Evolutionary conservation across 2,888 invertebrate genomes (phyloP).

Genomic region (Cyrtodaria siliqua): DNA sequence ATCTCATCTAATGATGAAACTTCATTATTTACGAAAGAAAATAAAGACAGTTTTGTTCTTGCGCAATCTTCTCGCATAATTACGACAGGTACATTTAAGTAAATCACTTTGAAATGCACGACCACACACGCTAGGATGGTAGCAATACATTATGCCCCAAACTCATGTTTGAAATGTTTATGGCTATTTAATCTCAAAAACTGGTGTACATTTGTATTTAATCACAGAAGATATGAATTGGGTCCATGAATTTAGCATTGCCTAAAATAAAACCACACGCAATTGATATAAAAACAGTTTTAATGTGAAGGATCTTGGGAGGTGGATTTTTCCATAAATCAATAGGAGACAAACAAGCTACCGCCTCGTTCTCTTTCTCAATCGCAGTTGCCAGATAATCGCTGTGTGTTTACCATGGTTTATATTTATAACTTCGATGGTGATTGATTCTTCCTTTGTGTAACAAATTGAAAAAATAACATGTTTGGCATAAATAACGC

Average conservation of each 20-base stretch:
- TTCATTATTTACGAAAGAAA: too few relatives aligned
- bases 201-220: conserved; percentile 42
- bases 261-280: conserved; percentile 24
- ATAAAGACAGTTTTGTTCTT: too few relatives aligned
- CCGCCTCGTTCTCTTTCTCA: conserved; percentile 8
- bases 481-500: too few relatives aligned
- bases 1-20: too few relatives aligned
- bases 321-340: conserved; percentile 3
- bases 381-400: neutral
- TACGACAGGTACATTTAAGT: neutral
- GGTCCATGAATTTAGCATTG: conserved; percentile 21
- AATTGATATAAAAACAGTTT: conserved; percentile 6
- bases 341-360: neutral
- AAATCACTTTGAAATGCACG: conserved; percentile 19
- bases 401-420: too few relatives aligned
- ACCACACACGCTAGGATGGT: conserved; percentile 37
- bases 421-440: too few relatives aligned
- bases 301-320: conserved; percentile 4
- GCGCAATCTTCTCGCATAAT: neutral
- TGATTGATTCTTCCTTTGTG: too few relatives aligned
- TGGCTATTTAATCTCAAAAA: conserved; percentile 43
- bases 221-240: conserved; percentile 25
- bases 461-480: too few relatives aligned
- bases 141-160: conserved; percentile 44
- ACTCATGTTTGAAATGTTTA: conserved; percentile 52